Evolutionary conservation across 53 echinoderm and acorn worm genomes (phyloP).

Genomic region (Actinopyga echinites): DNA sequence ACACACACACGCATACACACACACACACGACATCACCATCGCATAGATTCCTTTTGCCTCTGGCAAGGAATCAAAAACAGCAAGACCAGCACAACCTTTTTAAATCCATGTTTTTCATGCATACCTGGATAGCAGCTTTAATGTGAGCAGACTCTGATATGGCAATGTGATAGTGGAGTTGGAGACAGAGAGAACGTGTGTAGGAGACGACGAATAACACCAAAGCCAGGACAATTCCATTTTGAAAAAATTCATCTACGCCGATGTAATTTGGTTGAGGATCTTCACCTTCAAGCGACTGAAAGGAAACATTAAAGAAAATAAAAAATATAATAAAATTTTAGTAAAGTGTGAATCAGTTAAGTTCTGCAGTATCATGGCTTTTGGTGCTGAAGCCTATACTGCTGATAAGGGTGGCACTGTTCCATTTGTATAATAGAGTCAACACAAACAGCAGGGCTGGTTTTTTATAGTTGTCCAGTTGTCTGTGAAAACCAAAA

Average conservation of each 20-base stretch:
- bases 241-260: slow-evolving; percentile 66
- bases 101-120: background rate
- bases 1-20: no score
- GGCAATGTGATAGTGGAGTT: slow-evolving; percentile 66
- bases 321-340: background rate
- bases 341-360: background rate
- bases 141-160: slow-evolving; percentile 71
- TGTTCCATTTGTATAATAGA: no score
- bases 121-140: slow-evolving; percentile 83
- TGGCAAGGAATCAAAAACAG: background rate
- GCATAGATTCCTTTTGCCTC: no score
- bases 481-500: no score
- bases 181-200: slow-evolving; percentile 65
- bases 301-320: background rate
- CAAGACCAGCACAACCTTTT: background rate
- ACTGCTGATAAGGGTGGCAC: no score
- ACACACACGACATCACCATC: no score
- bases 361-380: no score
- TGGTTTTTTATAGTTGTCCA: no score
- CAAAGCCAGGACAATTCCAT: slow-evolving; percentile 71
- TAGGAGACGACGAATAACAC: slow-evolving; percentile 62
- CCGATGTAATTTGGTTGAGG: slow-evolving; percentile 42
- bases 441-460: no score
- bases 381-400: no score
- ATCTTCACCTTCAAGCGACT: background rate